These are phyloP conservation scores for Probaryconus sp. DNA, from an alignment of 1,140 invertebrate species.

Conservation along the genomic window DNA sequence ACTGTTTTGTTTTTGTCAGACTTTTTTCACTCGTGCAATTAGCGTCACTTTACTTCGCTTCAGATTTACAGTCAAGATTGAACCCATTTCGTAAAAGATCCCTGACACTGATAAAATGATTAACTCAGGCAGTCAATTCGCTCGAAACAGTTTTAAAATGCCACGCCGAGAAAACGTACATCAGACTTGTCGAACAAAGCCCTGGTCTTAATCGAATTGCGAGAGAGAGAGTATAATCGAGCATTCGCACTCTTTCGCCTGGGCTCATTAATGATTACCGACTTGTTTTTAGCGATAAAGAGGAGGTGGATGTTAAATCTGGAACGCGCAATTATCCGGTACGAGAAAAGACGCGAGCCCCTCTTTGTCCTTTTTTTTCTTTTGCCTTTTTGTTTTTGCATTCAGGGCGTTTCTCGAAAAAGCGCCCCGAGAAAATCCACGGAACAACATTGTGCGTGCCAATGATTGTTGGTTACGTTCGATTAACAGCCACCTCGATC, in stretches of 20 bases:
- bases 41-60: slow-evolving; percentile 44
- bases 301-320: slow-evolving; percentile 5
- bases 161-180: background rate
- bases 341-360: slow-evolving; percentile 1
- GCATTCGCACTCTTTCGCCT: slow-evolving; percentile 13
- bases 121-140: slow-evolving; percentile 37
- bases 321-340: slow-evolving; percentile 16
- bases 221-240: background rate
- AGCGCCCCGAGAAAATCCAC: slow-evolving; percentile 8
- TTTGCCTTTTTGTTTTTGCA: too few species aligned
- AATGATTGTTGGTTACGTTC: slow-evolving; percentile 61
- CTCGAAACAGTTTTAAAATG: slow-evolving; percentile 34
- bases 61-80: slow-evolving; percentile 56
- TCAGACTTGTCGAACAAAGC: slow-evolving; percentile 17
- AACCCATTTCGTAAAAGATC: slow-evolving; percentile 28
- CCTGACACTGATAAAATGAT: slow-evolving; percentile 53
- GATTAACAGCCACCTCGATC: slow-evolving; percentile 51
- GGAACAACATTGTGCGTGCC: slow-evolving; percentile 50
- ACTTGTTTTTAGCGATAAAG: slow-evolving; percentile 18
- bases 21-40: slow-evolving; percentile 46
- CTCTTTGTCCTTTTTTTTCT: slow-evolving; percentile 33
- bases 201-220: slow-evolving; percentile 12
- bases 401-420: slow-evolving; percentile 38
- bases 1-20: slow-evolving; percentile 50
- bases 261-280: background rate